A percentile compares a stretch with the other conserved stretches of the same genome.
Conservation (phyloP, 1,140 invertebrate genomes). For the Amyelois transitella region DNA sequence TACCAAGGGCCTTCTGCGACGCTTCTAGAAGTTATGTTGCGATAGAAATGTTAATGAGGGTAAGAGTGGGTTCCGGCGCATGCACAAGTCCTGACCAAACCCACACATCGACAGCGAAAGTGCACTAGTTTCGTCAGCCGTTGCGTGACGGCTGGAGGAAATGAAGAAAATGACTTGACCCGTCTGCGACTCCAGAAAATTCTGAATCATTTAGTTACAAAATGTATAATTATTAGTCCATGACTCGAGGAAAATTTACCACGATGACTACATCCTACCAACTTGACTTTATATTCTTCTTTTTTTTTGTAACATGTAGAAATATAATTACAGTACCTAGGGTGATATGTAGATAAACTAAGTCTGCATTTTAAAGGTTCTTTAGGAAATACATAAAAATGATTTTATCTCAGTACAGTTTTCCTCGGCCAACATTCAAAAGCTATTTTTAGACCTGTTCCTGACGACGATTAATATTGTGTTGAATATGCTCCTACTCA, state of each 20-base stretch:
- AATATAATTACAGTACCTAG: not conserved
- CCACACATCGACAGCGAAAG: not conserved
- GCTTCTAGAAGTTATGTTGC: not conserved
- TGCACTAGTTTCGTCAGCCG: not conserved
- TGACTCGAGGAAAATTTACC: too few relatives aligned
- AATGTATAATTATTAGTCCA: not conserved
- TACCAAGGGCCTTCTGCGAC: too few relatives aligned
- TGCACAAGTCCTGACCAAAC: not conserved
- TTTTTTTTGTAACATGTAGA: not conserved
- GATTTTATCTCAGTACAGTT: too few relatives aligned
- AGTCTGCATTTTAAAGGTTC: too few relatives aligned
- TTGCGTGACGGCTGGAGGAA: not conserved
- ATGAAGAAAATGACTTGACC: not conserved
- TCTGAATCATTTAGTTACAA: not conserved
- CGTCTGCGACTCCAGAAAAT: not conserved
- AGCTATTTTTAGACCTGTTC: too few relatives aligned
- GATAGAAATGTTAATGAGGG: not conserved
- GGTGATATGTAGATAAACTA: not conserved
- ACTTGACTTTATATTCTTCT: too few relatives aligned
- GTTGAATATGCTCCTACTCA: too few relatives aligned
- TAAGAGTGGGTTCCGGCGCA: not conserved
- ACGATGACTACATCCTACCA: too few relatives aligned
- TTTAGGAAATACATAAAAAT: too few relatives aligned
- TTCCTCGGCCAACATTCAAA: too few relatives aligned
- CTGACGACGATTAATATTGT: too few relatives aligned